Percentiles rank a stretch among this genome's conserved stretches.
These are phyloP conservation scores for Parazoanthus atlanticus DNA, from an alignment of 92 coral and sea anemone genomes.

Conservation along the genomic window DNA sequence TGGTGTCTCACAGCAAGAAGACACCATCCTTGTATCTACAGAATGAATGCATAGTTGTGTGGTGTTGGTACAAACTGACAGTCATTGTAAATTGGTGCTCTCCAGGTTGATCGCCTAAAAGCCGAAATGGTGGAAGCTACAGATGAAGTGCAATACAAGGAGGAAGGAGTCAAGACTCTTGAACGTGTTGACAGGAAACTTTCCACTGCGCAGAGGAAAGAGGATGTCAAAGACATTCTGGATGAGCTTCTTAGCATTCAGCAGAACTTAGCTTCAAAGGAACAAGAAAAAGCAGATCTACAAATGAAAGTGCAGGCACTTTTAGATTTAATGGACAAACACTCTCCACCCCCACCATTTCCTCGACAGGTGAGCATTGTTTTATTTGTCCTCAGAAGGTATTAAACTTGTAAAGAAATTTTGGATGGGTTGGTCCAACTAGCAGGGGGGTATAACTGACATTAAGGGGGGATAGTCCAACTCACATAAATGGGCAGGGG, in stretches of 20 bases:
- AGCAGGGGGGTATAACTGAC: no score
- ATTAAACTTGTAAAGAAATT: no score
- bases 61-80: background rate
- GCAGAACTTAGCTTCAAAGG: slow-evolving; percentile 64
- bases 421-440: no score
- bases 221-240: slow-evolving; percentile 62
- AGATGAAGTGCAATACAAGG: slow-evolving; percentile 76
- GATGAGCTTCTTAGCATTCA: slow-evolving; percentile 69
- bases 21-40: no score
- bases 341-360: slow-evolving; percentile 44
- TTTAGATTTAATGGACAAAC: slow-evolving; percentile 48
- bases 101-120: slow-evolving; percentile 84
- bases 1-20: no score
- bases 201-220: slow-evolving; percentile 55
- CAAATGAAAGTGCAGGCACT: slow-evolving; percentile 50
- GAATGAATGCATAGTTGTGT: background rate
- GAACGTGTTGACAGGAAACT: slow-evolving; percentile 84
- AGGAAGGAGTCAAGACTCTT: slow-evolving; percentile 76
- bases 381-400: no score
- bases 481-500: no score
- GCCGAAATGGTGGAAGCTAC: slow-evolving; percentile 84
- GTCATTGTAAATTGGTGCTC: background rate
- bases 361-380: slow-evolving; percentile 31
- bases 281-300: slow-evolving; percentile 74
- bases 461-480: no score